Percentiles rank a stretch among this genome's conserved stretches.
Conservation (phyloP, 2,113 vertebrate species). For the Leucosticte australis region DNA sequence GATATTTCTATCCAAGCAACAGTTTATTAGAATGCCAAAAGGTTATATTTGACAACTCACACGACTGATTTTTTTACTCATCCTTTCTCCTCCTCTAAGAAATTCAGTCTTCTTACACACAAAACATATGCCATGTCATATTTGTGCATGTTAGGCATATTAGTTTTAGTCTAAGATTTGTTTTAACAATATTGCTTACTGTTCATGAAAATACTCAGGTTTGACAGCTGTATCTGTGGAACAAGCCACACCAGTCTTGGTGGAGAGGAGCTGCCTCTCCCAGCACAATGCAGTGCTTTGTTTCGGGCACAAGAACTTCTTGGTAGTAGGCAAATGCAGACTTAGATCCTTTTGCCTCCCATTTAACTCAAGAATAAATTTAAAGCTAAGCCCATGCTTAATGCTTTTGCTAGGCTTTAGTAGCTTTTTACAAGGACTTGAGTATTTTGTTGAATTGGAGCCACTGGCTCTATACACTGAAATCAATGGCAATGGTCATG, state of each 20-base stretch:
- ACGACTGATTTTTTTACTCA: slow-evolving; percentile 70
- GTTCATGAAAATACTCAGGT: background rate
- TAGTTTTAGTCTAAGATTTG: background rate
- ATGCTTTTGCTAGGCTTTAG: background rate
- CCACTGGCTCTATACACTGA: background rate
- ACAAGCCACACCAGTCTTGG: background rate
- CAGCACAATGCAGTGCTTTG: background rate
- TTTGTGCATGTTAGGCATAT: background rate
- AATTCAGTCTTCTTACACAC: slow-evolving; percentile 11
- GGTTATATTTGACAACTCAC: slow-evolving; percentile 82
- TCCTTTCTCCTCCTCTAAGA: slow-evolving; percentile 63
- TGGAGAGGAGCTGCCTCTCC: background rate
- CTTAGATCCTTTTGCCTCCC: background rate
- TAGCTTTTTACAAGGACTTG: background rate
- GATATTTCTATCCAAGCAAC: slow-evolving; percentile 86
- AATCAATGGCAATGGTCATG: slow-evolving; percentile 11
- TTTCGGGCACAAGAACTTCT: background rate
- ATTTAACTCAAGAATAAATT: background rate
- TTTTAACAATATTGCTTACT: background rate
- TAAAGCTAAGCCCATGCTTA: background rate
- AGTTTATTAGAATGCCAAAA: slow-evolving; percentile 83
- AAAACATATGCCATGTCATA: background rate
- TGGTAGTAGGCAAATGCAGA: background rate
- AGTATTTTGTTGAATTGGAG: background rate
- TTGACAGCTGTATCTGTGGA: background rate